Percentiles rank a stretch among this genome's conserved stretches.
These are phyloP conservation scores for Pterocles gutturalis DNA, from an alignment of 2,113 vertebrate genomes.

Conservation along the genomic window DNA sequence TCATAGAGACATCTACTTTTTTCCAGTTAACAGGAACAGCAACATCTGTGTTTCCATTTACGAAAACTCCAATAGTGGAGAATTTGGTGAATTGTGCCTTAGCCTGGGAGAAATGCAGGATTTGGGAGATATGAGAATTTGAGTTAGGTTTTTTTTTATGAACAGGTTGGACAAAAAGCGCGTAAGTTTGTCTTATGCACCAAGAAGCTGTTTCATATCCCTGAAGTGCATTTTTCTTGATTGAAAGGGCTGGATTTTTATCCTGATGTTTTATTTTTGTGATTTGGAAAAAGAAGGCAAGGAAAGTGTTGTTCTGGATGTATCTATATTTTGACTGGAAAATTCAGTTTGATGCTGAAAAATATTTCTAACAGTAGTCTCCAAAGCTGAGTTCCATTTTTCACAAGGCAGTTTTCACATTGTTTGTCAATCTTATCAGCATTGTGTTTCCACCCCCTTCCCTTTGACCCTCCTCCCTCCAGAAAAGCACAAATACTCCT, in stretches of 20 bases:
- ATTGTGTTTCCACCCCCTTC: background rate
- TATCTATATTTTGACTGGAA: background rate
- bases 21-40: background rate
- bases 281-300: background rate
- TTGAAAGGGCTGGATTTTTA: background rate
- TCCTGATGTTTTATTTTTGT: background rate
- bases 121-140: background rate
- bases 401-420: background rate
- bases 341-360: background rate
- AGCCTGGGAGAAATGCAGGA: background rate
- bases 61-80: background rate
- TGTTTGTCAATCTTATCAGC: background rate
- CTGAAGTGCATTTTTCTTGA: background rate
- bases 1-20: background rate
- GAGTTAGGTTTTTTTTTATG: background rate
- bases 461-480: background rate
- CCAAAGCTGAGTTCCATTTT: background rate
- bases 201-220: background rate
- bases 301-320: accelerated
- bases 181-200: background rate
- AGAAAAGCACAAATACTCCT: background rate
- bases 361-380: background rate
- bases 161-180: background rate
- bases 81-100: background rate
- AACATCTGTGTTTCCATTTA: background rate